Conservation (phyloP, 2,113 vertebrate genomes). For the Pangasianodon gigas region DNA sequence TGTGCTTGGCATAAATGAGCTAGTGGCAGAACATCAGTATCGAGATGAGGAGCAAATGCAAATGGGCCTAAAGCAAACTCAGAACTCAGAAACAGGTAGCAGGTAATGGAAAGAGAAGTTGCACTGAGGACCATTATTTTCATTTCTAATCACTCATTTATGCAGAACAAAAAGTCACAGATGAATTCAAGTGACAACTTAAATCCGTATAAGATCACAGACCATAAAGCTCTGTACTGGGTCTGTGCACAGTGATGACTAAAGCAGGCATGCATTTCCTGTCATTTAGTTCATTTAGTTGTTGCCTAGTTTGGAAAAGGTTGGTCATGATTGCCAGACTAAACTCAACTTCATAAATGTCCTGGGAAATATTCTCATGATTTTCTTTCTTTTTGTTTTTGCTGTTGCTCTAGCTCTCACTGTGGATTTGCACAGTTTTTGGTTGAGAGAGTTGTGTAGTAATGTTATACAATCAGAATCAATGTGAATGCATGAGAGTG, state of each 20-base stretch:
- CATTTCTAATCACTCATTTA: neutral
- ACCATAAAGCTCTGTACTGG: neutral
- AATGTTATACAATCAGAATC: slow-evolving; percentile 7
- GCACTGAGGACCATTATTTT: too few species aligned
- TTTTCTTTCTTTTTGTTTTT: neutral
- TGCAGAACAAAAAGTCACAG: neutral
- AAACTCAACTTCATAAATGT: slow-evolving; percentile 27
- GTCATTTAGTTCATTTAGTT: slow-evolving; percentile 1
- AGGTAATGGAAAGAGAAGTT: neutral
- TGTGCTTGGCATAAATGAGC: neutral
- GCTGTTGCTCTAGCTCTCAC: neutral
- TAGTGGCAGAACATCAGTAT: neutral
- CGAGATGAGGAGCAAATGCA: neutral
- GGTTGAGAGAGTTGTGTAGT: neutral
- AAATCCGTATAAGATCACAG: neutral
- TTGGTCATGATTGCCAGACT: slow-evolving; percentile 20
- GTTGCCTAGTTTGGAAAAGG: slow-evolving; percentile 1
- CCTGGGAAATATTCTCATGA: slow-evolving; percentile 13
- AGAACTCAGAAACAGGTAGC: neutral
- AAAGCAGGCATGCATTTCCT: neutral
- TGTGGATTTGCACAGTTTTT: neutral
- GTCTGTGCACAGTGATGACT: neutral
- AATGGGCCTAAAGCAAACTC: neutral
- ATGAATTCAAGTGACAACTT: neutral
- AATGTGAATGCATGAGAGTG: neutral